Percentiles rank a stretch among this genome's conserved stretches.
Evolutionary conservation across 2,888 invertebrate species (phyloP).

Genomic region (Lasioglossum lativentre): DNA sequence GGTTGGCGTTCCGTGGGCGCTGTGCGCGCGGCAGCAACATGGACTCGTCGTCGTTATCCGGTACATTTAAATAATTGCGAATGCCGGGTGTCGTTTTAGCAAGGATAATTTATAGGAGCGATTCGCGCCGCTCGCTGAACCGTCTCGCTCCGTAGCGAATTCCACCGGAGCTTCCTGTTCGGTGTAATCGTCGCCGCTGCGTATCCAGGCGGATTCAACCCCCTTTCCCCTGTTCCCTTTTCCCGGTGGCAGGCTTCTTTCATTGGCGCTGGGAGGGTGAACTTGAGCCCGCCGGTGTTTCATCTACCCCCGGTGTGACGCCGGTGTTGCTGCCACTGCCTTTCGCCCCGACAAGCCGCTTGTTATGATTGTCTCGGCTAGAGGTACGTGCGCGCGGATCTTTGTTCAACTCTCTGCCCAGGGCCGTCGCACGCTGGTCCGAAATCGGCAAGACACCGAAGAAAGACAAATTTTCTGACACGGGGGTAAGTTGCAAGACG

Average conservation of each 20-base stretch:
- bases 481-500: too few species aligned
- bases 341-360: slow-evolving; percentile 67
- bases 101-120: slow-evolving; percentile 83
- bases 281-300: slow-evolving; percentile 70
- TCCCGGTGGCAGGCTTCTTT: slow-evolving; percentile 58
- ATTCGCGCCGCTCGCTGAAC: slow-evolving; percentile 78
- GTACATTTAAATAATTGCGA: slow-evolving; percentile 84
- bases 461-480: not conserved
- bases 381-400: slow-evolving; percentile 48
- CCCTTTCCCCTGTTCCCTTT: not conserved
- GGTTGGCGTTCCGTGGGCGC: slow-evolving; percentile 28
- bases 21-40: slow-evolving; percentile 30
- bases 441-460: not conserved
- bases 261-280: slow-evolving; percentile 65
- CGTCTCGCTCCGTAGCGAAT: slow-evolving; percentile 79
- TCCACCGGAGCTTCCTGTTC: slow-evolving; percentile 65
- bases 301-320: slow-evolving; percentile 49
- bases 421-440: slow-evolving; percentile 15
- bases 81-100: slow-evolving; percentile 80
- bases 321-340: slow-evolving; percentile 32
- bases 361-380: slow-evolving; percentile 74
- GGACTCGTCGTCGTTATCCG: slow-evolving; percentile 67
- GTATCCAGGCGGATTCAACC: slow-evolving; percentile 65
- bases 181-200: slow-evolving; percentile 61
- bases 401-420: slow-evolving; percentile 64